These are phyloP conservation scores for Synaphobranchus kaupii DNA, from an alignment of 2,797 vertebrate genomes.

Conservation along the genomic window DNA sequence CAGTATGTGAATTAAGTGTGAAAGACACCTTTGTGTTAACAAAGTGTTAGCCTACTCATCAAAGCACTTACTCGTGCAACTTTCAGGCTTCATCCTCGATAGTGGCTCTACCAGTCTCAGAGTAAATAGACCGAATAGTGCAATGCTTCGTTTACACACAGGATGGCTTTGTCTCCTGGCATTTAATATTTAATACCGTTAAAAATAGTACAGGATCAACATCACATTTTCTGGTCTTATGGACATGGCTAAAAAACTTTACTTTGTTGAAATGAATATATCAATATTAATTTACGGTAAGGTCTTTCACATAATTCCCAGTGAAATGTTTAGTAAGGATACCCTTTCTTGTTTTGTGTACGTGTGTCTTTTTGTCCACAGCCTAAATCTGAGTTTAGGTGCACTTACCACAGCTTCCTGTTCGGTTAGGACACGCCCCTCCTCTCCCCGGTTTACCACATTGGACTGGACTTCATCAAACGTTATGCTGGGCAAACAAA, in stretches of 20 bases:
- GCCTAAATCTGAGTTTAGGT: neutral
- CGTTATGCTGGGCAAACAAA: conserved; percentile 55
- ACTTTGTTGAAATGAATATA: neutral
- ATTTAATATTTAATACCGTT: neutral
- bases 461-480: conserved; percentile 65
- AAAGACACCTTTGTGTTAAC: neutral
- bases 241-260: neutral
- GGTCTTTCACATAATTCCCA: neutral
- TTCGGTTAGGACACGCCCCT: conserved; percentile 57
- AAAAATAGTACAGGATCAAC: neutral
- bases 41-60: neutral
- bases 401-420: conserved; percentile 62
- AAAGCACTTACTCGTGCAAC: neutral
- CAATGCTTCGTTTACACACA: conserved; percentile 9
- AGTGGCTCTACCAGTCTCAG: neutral
- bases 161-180: neutral
- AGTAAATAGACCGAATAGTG: neutral
- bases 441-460: conserved; percentile 52
- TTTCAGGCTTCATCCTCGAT: neutral
- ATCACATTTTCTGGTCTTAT: neutral
- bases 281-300: neutral
- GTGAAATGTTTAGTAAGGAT: neutral
- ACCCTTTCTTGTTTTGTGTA: neutral
- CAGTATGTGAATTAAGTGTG: neutral
- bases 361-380: neutral